Evolutionary conservation across 2,113 vertebrate species (phyloP).

Genomic region (Puntigrus tetrazona): DNA sequence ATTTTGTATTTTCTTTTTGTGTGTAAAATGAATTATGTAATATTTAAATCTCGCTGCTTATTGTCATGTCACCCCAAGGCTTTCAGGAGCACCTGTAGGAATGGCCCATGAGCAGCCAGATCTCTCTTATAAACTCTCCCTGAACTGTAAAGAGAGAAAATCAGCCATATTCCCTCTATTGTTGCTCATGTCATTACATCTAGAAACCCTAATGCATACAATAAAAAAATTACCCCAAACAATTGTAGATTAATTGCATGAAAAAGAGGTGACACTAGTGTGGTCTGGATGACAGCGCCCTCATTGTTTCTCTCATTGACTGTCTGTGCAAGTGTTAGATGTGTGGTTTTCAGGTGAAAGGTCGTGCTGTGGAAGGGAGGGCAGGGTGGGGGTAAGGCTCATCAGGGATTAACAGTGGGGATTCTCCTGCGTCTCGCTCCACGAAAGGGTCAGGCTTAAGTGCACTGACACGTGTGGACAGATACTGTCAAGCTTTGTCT

Average conservation of each 20-base stretch:
- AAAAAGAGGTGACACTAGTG: conserved; percentile 6
- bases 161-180: conserved; percentile 42
- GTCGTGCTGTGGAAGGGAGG: conserved; percentile 16
- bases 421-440: conserved; percentile 55
- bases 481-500: conserved; percentile 19
- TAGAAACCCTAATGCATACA: background rate
- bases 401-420: conserved; percentile 56
- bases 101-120: conserved; percentile 36
- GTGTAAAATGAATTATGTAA: background rate
- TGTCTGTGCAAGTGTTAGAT: conserved; percentile 20
- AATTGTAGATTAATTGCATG: conserved; percentile 6
- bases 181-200: conserved; percentile 5
- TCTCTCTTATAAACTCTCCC: conserved; percentile 43
- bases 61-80: conserved; percentile 4
- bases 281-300: background rate
- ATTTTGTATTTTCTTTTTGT: background rate
- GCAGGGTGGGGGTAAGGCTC: conserved; percentile 13
- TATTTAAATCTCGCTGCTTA: background rate
- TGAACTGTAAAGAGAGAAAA: conserved; percentile 45
- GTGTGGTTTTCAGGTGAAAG: conserved; percentile 62
- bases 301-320: background rate
- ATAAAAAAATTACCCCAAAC: background rate
- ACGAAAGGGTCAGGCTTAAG: conserved; percentile 52
- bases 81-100: conserved; percentile 31
- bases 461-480: conserved; percentile 39